These are phyloP conservation scores for Setipinna tenuifilis DNA, from an alignment of 2,797 vertebrate genomes.

Conservation along the genomic window DNA sequence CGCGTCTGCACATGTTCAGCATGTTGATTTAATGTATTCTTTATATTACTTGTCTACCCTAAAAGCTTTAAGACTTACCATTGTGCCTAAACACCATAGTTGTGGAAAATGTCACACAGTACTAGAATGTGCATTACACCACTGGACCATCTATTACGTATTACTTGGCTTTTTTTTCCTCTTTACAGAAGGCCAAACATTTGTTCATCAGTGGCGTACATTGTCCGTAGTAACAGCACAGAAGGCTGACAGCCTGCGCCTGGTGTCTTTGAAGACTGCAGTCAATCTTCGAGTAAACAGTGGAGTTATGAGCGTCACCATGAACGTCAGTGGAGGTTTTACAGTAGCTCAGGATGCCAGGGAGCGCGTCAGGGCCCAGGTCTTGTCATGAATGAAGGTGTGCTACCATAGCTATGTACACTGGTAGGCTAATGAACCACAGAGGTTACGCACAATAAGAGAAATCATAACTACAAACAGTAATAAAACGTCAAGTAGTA, in stretches of 20 bases:
- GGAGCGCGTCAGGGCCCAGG: too few relatives aligned
- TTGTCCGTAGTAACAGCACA: background rate
- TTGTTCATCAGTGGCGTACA: background rate
- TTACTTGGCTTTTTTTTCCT: too few relatives aligned
- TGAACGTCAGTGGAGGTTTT: background rate
- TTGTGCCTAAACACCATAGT: too few relatives aligned
- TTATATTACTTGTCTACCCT: background rate
- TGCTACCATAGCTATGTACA: background rate
- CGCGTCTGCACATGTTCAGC: background rate
- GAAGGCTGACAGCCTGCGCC: background rate
- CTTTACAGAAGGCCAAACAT: too few relatives aligned
- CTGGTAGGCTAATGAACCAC: background rate
- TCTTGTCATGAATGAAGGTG: background rate
- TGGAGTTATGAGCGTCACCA: background rate
- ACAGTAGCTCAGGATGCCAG: background rate
- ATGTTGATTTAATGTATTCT: background rate
- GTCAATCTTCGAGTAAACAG: constrained; percentile 9
- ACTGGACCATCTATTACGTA: too few relatives aligned
- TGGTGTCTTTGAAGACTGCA: background rate
- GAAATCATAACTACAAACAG: background rate
- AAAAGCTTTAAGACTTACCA: background rate
- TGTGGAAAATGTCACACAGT: too few relatives aligned
- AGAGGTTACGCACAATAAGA: background rate
- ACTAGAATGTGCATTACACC: too few relatives aligned
- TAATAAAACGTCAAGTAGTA: background rate